Evolutionary conservation across 2,797 vertebrate species (phyloP), one percentile per base, ranked within the genome.

Genomic region (Rhadinocentrus ornatus): DNA sequence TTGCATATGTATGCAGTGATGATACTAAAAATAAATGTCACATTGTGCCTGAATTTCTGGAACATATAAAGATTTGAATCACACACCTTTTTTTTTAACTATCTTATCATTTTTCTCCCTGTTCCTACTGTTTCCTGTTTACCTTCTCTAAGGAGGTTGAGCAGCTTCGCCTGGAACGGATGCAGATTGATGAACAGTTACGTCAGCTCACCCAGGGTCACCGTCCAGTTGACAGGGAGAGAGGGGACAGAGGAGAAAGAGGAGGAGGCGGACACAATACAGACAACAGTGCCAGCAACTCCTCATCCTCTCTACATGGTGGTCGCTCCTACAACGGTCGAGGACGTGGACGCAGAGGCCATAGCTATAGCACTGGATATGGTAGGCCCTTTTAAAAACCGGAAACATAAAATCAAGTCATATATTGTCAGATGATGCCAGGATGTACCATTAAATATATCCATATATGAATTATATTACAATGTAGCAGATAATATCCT

Each of bases 171-270:
- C 86, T 99, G 93, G 98, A 99, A 90, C 94, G 98, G 71, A 94
- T 99, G 80, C 97, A 99, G 89, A 99, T 99, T 16, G 98, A 99
- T 16, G 98, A 99, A 48, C 97, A 99, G 64, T 86, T 99, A 31
- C 96, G 97, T 75, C 97, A 99, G 93, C 95, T 99, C 55, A 97
- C 95, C 77, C 96, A 97, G 95, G 96, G 97, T 77, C 96, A 97
- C 92, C 94, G 97, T 73, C 95, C 96, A 53, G 91, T 89, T 62
- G 90, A 92, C 81, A 64, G 85, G 62, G 97, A 98, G 46, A 96
- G 96, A 87, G 78, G 86, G 6, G 82, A 84, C 26, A 44, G 41
- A 44, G 44, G 46, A 9, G 46, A 48, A 8, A 48, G 46, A 48
- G 46, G 50, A 12, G 50, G 95, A 46, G 87, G 75, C 10, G 86